Evolutionary conservation across 2,113 vertebrate genomes (phyloP), one percentile per base, ranked within the genome.

Genomic region (Chaetodon trifascialis): DNA sequence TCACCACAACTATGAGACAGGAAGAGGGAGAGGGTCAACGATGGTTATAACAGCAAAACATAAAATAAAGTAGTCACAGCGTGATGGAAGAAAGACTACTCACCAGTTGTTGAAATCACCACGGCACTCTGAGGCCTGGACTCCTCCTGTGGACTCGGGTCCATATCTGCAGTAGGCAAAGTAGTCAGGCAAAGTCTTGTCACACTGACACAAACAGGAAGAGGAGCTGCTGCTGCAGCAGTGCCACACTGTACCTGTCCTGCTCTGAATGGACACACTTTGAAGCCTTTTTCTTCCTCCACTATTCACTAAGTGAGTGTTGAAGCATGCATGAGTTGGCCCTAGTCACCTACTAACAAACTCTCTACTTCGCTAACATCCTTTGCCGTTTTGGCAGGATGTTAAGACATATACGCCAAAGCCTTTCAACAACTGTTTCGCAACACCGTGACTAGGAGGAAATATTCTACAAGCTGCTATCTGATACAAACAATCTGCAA

Each of bases 301-400:
- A 72, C 30, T n/a, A 7, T 38, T 71, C 21, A 40, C 30, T 47
- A 19, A 34, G 17, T 70, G 10, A 68, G 15, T 15, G 17, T 17
- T 52, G 23, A 63, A 12, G 46, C 9, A 1, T 19, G 4, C 44
- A 12, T 7, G n/a, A 70, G 75, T 9, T 0, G 0, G 7, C 0
- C 4, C 36, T 12, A 8, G 30, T 34, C n/a, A 4, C 55, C 51
- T 56, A 36, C 54, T n/a, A 40, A 42, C 59, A 42, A 67, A 63
- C 11, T 46, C 30, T 34, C 17, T 42, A 11, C 36, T 66, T 51
- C 30, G n/a, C 38, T 8, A 16, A 64, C 63, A 38, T 51, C 30
- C 34, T 46, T 51, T 46, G 17, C n/a, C 17, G 55, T 74, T 82
- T 56, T 11, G 17, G 34, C 89, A 91, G 89, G 93, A 93, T 87